Conservation (phyloP, 2,113 vertebrate genomes). For the Phyllopteryx taeniolatus region DNA sequence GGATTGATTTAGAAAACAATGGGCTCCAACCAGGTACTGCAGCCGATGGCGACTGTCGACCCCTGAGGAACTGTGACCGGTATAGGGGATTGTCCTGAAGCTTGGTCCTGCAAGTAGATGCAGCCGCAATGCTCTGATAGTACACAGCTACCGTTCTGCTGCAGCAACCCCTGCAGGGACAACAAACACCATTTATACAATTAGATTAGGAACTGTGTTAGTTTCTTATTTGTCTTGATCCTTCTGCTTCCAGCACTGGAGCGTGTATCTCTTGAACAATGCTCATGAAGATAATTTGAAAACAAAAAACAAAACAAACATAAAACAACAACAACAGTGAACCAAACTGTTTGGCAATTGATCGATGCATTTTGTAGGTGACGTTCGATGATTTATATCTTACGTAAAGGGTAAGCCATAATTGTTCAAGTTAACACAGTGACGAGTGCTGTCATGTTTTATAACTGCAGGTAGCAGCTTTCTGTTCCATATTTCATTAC, state of each 20-base stretch:
- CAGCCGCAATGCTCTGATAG: conserved; percentile 74
- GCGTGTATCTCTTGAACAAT: not conserved
- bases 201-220: not conserved
- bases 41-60: conserved; percentile 67
- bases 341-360: not conserved
- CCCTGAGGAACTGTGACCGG: conserved; percentile 68
- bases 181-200: not conserved
- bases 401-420: conserved; percentile 6
- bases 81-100: conserved; percentile 40
- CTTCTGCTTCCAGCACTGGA: not conserved
- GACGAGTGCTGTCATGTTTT: not conserved
- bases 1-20: not conserved
- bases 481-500: conserved; percentile 30
- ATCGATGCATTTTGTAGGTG: not conserved
- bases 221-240: not conserved
- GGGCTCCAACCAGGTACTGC: conserved; percentile 81
- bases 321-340: not conserved
- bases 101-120: conserved; percentile 56
- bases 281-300: not conserved
- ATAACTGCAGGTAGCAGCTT: not conserved
- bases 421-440: conserved; percentile 8
- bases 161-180: conserved; percentile 76
- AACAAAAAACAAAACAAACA: too few species aligned
- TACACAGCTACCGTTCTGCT: conserved; percentile 78
- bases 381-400: not conserved